Evolutionary conservation across 2,113 vertebrate species (phyloP), one percentile per base, ranked within the genome.

Genomic region (Ailurus styani): DNA sequence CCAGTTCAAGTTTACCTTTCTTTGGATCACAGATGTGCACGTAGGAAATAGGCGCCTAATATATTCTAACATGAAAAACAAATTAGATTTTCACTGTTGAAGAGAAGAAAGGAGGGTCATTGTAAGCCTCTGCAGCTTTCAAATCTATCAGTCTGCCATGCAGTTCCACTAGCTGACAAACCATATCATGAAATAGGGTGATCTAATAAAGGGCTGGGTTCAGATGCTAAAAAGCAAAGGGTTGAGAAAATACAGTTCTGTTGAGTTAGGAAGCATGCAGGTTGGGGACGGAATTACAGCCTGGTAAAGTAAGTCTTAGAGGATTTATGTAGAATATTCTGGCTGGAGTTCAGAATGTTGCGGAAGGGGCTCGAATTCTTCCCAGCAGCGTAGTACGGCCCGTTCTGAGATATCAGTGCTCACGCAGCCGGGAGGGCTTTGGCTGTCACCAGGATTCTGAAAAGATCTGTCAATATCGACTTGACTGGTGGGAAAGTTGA

Each of bases 1-100:
- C 94, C 90, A 78, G 79, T 96, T 98, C 95, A 97, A 95, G 96
- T 98, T 98, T 98, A 86, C 86, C 91, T 95, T 98, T 98, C 75
- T 4, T 37, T 92, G 91, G 93, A 91, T 87, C 97, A 87, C 96
- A 97, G 90, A 91, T 98, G 84, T 97, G 90, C 87, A 88, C 95
- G 92, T 87, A 91, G 77, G 95, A 97, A 97, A 96, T 81, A 95
- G 84, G 75, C 20, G 40, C 45, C 55, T 96, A 6, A 96, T 98
- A 86, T 95, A 97, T 96, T 97, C 97, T 85, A 97, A 98, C 96
- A 27, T 4, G 91, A 96, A 95, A 96, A 96, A 57, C 91, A 95
- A 94, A 75, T 97, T 97, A 84, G 95, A 81, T 84, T 97, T 88
- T 97, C 89, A 72, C 97, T 89, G 55, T 85, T 88, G 97, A 96